Percentiles rank a stretch among this genome's conserved stretches.
These are phyloP conservation scores for Ammodytes dubius DNA, from an alignment of 2,113 vertebrate species.

Conservation along the genomic window DNA sequence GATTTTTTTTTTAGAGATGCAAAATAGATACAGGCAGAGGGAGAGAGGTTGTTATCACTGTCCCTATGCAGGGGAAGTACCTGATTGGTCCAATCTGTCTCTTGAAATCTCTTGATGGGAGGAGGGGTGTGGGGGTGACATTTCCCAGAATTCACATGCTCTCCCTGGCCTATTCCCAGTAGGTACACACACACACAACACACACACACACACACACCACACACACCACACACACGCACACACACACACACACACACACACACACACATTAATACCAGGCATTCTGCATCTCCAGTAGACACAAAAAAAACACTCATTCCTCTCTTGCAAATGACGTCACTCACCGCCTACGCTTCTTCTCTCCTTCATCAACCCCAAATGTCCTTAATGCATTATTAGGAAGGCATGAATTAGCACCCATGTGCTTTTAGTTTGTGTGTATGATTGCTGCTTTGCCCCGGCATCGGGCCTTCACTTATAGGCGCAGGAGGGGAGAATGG, in stretches of 20 bases:
- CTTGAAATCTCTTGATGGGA: slow-evolving; percentile 59
- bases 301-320: slow-evolving; percentile 59
- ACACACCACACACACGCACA: not conserved
- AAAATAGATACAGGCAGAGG: not conserved
- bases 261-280: slow-evolving; percentile 1
- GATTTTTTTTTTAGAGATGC: not conserved
- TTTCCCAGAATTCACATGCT: slow-evolving; percentile 66
- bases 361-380: slow-evolving; percentile 61
- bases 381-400: slow-evolving; percentile 75
- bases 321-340: slow-evolving; percentile 70
- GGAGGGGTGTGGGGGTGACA: slow-evolving; percentile 65
- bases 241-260: slow-evolving; percentile 7
- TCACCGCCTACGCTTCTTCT: slow-evolving; percentile 51
- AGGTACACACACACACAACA: slow-evolving; percentile 1
- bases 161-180: slow-evolving; percentile 40
- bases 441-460: slow-evolving; percentile 71
- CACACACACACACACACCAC: slow-evolving; percentile 10
- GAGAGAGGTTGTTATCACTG: slow-evolving; percentile 73
- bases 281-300: slow-evolving; percentile 29
- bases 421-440: slow-evolving; percentile 82
- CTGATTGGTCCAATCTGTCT: slow-evolving; percentile 80
- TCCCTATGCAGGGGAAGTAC: slow-evolving; percentile 76
- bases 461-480: slow-evolving; percentile 31
- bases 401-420: slow-evolving; percentile 76
- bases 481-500: not conserved